Evolutionary conservation across 1,140 invertebrate species (phyloP), one percentile per base, ranked within the genome.

Genomic region (Drosophila baimaii): DNA sequence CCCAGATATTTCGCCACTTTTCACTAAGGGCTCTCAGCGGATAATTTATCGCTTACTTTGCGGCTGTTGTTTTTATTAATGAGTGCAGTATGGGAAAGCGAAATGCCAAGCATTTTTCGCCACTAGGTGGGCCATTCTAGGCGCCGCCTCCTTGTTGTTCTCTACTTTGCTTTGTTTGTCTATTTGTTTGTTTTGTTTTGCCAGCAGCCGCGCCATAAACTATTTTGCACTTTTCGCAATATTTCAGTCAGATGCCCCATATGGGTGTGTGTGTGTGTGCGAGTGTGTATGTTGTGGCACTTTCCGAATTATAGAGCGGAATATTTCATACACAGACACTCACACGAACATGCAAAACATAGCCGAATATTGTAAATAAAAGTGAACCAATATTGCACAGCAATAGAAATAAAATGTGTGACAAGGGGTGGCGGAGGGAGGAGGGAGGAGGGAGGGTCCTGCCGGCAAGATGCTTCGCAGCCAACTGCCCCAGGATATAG

Each of bases 201-300:
- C 69, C 72, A 66, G 56, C 65, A 75, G 65, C 63, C 79, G 56
- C 71, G 66, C 84, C 72, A 86, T 89, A 86, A 86, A 86, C 79
- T 86, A 86, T 86, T 86, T 86, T 83, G 82, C 83, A 86, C 83
- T 77, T 79, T 88, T 81, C 79, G 83, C 83, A 79, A 88, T 86
- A 86, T 86, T 86, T 86, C 71, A 83, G 70, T 75, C 68, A 64
- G 68, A 47, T 66, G 59, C 31, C 31, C 33, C 49, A 54, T 55
- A 13, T 57, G 44, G 29, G 43, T 17, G 46, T 49, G n/a, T 49
- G 21, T 58, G 27, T 17, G 31, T 66, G 27, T 49, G 21, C 46
- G 27, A 13, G 31, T 66, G 27, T 74, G 70, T 57, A 25, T 46
- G 41, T 56, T 65, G 63, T 82, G 78, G 75, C 82, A 88, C 70